Evolutionary conservation across 1,140 invertebrate species (phyloP).

Genomic region (Hycleus phaleratus): DNA sequence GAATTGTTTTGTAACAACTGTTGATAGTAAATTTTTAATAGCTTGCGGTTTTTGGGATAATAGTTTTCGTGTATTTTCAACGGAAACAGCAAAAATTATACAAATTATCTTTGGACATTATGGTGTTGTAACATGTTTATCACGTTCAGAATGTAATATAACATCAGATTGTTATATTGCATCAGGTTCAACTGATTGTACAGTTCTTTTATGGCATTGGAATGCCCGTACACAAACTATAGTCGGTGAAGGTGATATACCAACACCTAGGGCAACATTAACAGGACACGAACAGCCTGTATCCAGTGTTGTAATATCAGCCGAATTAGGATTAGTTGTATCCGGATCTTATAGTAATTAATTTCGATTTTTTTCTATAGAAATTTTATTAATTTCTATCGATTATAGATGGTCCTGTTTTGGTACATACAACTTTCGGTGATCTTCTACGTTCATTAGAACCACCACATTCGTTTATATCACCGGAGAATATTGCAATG

Average conservation of each 20-base stretch:
- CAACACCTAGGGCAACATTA: slow-evolving; percentile 89
- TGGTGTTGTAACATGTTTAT: slow-evolving; percentile 95
- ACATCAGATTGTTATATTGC: slow-evolving; percentile 98
- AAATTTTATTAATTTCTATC: background rate
- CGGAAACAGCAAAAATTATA: slow-evolving; percentile 94
- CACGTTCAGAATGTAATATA: slow-evolving; percentile 96
- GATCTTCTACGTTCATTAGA: slow-evolving; percentile 90
- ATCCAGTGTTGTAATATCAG: slow-evolving; percentile 90
- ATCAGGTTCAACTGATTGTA: slow-evolving; percentile 95
- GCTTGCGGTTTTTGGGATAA: slow-evolving; percentile 99
- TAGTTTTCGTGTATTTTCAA: slow-evolving; percentile 95
- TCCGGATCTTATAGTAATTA: slow-evolving; percentile 77
- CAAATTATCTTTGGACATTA: slow-evolving; percentile 99
- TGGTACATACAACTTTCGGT: slow-evolving; percentile 97
- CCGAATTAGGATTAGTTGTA: slow-evolving; percentile 95
- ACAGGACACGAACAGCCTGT: slow-evolving; percentile 96
- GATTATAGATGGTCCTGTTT: slow-evolving; percentile 77
- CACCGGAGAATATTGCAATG: slow-evolving; percentile 87
- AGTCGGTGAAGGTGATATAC: slow-evolving; percentile 90
- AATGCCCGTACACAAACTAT: slow-evolving; percentile 92
- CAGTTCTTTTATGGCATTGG: slow-evolving; percentile 97
- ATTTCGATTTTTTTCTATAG: background rate
- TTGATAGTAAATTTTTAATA: slow-evolving; percentile 92
- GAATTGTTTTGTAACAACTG: slow-evolving; percentile 95
- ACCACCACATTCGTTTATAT: slow-evolving; percentile 66